These are phyloP conservation scores for Nanorana parkeri DNA, from an alignment of 2,113 vertebrate species.

Conservation along the genomic window DNA sequence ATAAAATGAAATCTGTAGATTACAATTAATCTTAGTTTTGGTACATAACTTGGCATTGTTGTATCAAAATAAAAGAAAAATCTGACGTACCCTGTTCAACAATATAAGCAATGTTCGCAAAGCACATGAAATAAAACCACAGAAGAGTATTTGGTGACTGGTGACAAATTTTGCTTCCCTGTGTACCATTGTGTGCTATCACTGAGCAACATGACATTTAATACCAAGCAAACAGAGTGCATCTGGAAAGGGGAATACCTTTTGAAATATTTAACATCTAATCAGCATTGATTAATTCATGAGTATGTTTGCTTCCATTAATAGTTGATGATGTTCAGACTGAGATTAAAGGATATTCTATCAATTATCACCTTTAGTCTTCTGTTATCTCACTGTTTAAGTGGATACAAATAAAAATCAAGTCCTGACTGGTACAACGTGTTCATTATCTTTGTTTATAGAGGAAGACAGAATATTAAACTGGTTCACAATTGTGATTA, in stretches of 20 bases:
- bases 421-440: neutral
- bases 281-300: slow-evolving; percentile 13
- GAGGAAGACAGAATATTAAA: neutral
- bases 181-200: neutral
- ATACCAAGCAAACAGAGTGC: slow-evolving; percentile 11
- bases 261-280: slow-evolving; percentile 28
- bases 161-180: slow-evolving; percentile 6
- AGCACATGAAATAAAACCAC: neutral
- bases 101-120: neutral
- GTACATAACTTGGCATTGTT: too few relatives aligned
- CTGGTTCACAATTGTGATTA: neutral
- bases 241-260: neutral
- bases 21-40: too few relatives aligned
- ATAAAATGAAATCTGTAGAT: too few relatives aligned
- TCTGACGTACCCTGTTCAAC: neutral
- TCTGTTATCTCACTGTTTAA: neutral
- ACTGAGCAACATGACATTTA: slow-evolving; percentile 16
- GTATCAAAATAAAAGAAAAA: too few relatives aligned
- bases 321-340: slow-evolving; percentile 9
- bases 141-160: neutral
- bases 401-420: neutral
- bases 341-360: slow-evolving; percentile 16
- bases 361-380: slow-evolving; percentile 17
- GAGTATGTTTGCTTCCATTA: slow-evolving; percentile 24
- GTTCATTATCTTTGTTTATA: neutral